phyloP scores from a whole-genome alignment of 2,888 invertebrate genomes.

The Ariolimax columbianus region DNA sequence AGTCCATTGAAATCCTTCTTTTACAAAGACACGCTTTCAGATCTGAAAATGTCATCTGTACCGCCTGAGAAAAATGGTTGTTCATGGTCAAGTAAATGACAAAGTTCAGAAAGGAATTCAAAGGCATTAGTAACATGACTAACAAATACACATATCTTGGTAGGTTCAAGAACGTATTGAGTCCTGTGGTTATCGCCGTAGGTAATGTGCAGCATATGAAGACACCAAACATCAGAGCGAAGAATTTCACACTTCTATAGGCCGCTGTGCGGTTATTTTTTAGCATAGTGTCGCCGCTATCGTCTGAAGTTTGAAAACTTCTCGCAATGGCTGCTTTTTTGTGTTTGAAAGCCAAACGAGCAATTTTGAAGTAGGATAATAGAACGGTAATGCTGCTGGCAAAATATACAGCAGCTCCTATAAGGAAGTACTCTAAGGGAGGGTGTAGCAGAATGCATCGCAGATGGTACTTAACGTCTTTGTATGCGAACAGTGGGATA shows the following conservation, averaged over 20 bases:
- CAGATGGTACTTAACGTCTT: not conserved
- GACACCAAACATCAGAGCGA: not conserved
- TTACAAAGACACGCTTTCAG: not conserved
- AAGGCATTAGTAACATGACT: not conserved
- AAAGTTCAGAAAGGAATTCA: not conserved
- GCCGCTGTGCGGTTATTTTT: not conserved
- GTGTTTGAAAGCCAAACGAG: conserved; percentile 9
- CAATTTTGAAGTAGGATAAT: conserved; percentile 1
- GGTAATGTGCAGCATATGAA: not conserved
- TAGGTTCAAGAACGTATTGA: not conserved
- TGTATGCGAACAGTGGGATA: not conserved
- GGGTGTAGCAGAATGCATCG: not conserved
- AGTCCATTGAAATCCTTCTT: not conserved
- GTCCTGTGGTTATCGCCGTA: not conserved
- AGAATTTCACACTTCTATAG: conserved; percentile 13
- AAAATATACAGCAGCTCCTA: no score
- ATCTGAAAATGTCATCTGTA: not conserved
- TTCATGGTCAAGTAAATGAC: not conserved
- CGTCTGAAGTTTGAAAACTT: not conserved
- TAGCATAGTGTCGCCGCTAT: not conserved
- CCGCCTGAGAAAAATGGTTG: not conserved
- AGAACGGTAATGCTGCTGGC: no score
- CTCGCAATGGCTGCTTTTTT: conserved; percentile 3
- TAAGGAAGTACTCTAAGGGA: not conserved
- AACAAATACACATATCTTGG: not conserved